Evolutionary conservation across 1,140 invertebrate species (phyloP).

Genomic region (Pseudomyrmex dendroicus): DNA sequence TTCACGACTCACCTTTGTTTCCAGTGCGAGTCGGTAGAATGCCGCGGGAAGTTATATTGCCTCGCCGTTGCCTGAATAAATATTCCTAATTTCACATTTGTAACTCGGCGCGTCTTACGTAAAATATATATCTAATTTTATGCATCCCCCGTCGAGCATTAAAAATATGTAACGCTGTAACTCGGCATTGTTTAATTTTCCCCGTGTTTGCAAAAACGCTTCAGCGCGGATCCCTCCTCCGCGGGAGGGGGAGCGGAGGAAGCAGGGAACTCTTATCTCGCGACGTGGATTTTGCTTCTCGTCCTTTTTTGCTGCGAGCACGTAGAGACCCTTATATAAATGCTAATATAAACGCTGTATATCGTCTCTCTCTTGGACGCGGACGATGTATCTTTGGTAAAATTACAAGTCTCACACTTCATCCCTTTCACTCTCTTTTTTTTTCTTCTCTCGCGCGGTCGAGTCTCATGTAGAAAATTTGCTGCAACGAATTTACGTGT

Average conservation of each 20-base stretch:
- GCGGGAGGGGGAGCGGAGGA: too few relatives aligned
- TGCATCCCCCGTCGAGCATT: neutral
- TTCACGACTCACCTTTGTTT: constrained; percentile 46
- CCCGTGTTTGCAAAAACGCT: constrained; percentile 5
- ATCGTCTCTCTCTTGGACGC: constrained; percentile 11
- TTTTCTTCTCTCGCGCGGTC: neutral
- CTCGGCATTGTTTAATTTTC: constrained; percentile 45
- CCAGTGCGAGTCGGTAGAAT: constrained; percentile 20
- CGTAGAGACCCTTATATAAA: constrained; percentile 55
- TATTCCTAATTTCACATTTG: constrained; percentile 45
- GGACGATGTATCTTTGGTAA: constrained; percentile 50
- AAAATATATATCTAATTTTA: constrained; percentile 41
- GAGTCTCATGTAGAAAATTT: constrained; percentile 4
- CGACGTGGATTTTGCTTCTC: constrained; percentile 2
- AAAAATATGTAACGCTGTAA: constrained; percentile 16
- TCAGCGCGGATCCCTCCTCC: neutral
- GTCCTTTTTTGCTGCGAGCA: constrained; percentile 36
- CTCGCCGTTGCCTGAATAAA: constrained; percentile 46
- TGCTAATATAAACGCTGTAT: constrained; percentile 60
- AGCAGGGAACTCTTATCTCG: constrained; percentile 26
- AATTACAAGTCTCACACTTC: constrained; percentile 28
- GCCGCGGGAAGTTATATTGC: constrained; percentile 31
- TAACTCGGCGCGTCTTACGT: constrained; percentile 18
- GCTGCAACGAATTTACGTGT: constrained; percentile 2
- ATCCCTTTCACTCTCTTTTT: neutral